Evolutionary conservation across 23 tunicate genomes (phyloP), one percentile per base, ranked within the genome.

Genomic region (Botrylloides violaceus): DNA sequence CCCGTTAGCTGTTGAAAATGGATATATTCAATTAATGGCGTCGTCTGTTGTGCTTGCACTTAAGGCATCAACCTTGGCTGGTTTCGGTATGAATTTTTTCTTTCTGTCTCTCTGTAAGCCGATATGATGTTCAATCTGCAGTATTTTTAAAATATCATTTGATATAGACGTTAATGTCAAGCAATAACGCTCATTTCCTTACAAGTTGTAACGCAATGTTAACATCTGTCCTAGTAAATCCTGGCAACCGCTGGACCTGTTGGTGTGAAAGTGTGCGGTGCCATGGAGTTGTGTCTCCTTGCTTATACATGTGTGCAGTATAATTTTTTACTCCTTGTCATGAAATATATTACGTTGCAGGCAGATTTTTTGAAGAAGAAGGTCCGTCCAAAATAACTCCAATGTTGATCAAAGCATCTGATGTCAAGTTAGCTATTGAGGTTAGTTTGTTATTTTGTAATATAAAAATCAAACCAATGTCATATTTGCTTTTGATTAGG

Each of bases 281-380:
- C n/a, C n/a, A n/a, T n/a, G n/a, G n/a, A n/a, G n/a, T n/a, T n/a
- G n/a, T n/a, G n/a, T n/a, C n/a, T n/a, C n/a, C n/a, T n/a, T n/a
- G n/a, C n/a, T n/a, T n/a, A n/a, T n/a, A n/a, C n/a, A n/a, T n/a
- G n/a, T n/a, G n/a, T n/a, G n/a, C n/a, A n/a, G n/a, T n/a, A n/a
- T n/a, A n/a, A n/a, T n/a, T n/a, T n/a, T n/a, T n/a, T n/a, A n/a
- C n/a, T n/a, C n/a, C n/a, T n/a, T n/a, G n/a, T n/a, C n/a, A n/a
- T n/a, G n/a, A n/a, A n/a, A n/a, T n/a, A n/a, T n/a, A n/a, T 58
- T 24, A 18, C 1, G 38, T 39, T n/a, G 27, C 66, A 87, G 95
- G 95, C 24, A 82, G 79, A 6, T 87, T 87, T 70, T 58, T 87
- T 15, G 95, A 87, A 76, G 95, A 87, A 61, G 95, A 87, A n/a